Conservation (phyloP, 2,888 invertebrate species). For the Matsumyia berberina region DNA sequence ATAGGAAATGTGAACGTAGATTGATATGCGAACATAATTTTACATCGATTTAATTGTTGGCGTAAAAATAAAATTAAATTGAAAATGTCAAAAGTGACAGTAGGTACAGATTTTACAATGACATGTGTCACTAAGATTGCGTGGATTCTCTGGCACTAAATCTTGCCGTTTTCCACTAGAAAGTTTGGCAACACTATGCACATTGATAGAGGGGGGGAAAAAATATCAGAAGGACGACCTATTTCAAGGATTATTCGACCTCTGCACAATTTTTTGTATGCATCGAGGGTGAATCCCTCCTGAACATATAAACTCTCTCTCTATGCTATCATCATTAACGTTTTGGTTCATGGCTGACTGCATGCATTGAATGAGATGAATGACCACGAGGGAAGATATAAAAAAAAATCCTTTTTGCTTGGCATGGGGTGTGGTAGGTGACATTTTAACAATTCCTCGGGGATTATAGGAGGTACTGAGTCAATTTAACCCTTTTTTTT, state of each 20-base stretch:
- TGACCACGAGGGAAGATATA: neutral
- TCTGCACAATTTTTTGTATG: neutral
- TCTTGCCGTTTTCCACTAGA: neutral
- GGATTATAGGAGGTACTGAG: conserved; percentile 20
- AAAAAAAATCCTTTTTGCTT: neutral
- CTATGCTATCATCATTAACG: conserved; percentile 30
- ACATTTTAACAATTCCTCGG: neutral
- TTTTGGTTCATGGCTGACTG: conserved; percentile 45
- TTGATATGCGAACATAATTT: neutral
- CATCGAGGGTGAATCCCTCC: neutral
- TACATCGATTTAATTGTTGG: conserved; percentile 3
- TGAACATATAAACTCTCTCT: neutral
- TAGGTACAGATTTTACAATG: neutral
- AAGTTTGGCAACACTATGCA: neutral
- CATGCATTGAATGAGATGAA: conserved; percentile 17
- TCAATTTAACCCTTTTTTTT: conserved; percentile 47
- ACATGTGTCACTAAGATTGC: neutral
- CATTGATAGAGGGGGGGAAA: neutral
- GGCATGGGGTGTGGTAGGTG: neutral
- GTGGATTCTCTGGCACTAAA: neutral
- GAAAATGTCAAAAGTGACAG: neutral
- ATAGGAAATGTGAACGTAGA: neutral
- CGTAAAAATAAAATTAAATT: neutral
- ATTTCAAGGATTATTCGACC: neutral
- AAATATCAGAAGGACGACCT: too few relatives aligned